Conservation (phyloP, 2,888 invertebrate genomes). For the Aspidapion aeneum region DNA sequence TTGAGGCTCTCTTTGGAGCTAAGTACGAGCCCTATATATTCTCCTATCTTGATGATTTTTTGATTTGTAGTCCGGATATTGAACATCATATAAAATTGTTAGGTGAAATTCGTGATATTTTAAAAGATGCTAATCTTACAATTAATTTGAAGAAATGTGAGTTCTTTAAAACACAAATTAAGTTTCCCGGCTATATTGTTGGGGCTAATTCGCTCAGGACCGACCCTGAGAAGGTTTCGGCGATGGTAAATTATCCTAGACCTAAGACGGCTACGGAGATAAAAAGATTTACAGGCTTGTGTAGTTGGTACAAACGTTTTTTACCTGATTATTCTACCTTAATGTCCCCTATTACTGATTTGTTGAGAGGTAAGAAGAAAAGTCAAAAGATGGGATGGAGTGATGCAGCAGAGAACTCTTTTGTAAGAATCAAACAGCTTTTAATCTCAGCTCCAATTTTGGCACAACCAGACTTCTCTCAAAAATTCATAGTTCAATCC, state of each 20-base stretch:
- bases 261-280: not conserved
- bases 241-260: not conserved
- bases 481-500: not conserved
- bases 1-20: slow-evolving; percentile 11
- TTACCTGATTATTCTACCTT: not conserved
- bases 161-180: not conserved
- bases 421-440: not conserved
- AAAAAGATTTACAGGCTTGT: not conserved
- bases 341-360: not conserved
- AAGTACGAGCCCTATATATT: slow-evolving; percentile 10
- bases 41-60: slow-evolving; percentile 26
- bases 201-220: not conserved
- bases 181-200: not conserved
- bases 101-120: not conserved
- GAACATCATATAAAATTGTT: slow-evolving; percentile 24
- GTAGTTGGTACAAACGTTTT: not conserved
- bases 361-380: not conserved
- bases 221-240: not conserved
- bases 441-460: not conserved
- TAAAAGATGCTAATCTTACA: not conserved
- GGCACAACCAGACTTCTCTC: not conserved
- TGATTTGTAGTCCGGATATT: slow-evolving; percentile 20
- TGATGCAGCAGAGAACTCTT: not conserved
- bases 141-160: not conserved
- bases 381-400: not conserved